These are phyloP conservation scores for Latrodectus geometricus DNA, from an alignment of 1,140 invertebrate species.

Conservation along the genomic window DNA sequence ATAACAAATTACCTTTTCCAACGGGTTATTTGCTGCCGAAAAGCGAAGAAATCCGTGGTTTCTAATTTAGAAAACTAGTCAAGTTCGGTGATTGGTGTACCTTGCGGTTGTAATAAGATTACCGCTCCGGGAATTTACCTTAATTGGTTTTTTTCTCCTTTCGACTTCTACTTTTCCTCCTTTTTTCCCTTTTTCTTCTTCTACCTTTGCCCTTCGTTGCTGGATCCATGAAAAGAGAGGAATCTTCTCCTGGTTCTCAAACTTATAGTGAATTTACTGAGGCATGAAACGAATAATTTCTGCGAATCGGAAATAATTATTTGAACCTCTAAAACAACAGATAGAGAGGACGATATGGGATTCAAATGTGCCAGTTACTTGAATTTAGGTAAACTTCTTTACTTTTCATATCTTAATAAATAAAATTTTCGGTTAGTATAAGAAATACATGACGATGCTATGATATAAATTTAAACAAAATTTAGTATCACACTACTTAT, in stretches of 20 bases:
- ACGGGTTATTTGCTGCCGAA: constrained; percentile 17
- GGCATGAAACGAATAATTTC: not conserved
- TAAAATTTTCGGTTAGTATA: too few species aligned
- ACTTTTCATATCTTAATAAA: too few species aligned
- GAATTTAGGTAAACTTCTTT: too few species aligned
- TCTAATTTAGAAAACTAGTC: constrained; percentile 55
- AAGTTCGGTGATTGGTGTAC: constrained; percentile 53
- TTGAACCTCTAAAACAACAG: not conserved
- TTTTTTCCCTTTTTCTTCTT: not conserved
- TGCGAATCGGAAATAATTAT: constrained; percentile 8
- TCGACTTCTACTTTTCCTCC: not conserved
- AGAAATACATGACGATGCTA: too few species aligned
- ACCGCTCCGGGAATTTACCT: constrained; percentile 52
- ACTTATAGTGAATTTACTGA: not conserved
- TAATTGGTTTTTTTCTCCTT: constrained; percentile 51
- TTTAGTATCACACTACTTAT: too few species aligned
- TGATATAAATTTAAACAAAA: too few species aligned
- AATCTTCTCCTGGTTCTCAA: not conserved
- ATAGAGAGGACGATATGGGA: too few species aligned
- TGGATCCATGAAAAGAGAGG: not conserved
- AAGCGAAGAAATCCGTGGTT: constrained; percentile 47
- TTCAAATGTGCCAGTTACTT: too few species aligned
- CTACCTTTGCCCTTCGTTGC: not conserved
- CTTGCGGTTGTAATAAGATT: constrained; percentile 56
- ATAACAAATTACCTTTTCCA: constrained; percentile 29